Evolutionary conservation across 2,113 vertebrate species (phyloP).

Genomic region (Vidua macroura): DNA sequence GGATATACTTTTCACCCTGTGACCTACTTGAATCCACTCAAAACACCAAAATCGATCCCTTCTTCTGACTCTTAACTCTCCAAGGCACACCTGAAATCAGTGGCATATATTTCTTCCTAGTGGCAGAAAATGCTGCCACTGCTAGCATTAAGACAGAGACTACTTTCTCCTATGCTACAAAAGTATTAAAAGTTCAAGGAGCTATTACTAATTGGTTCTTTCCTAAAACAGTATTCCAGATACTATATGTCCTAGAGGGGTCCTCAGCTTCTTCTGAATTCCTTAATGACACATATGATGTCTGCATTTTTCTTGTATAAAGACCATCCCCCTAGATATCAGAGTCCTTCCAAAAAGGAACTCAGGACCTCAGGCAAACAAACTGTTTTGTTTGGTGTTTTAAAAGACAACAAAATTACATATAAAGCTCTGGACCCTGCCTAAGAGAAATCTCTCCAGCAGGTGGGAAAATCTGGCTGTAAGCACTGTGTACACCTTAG

Average conservation of each 20-base stretch:
- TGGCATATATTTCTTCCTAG: neutral
- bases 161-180: neutral
- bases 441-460: neutral
- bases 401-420: neutral
- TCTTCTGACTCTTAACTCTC: neutral
- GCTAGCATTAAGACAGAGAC: neutral
- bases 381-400: neutral
- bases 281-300: neutral
- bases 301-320: neutral
- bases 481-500: neutral
- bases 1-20: neutral
- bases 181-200: neutral
- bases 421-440: neutral
- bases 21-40: neutral
- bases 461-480: neutral
- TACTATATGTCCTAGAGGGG: neutral
- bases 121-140: neutral
- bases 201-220: neutral
- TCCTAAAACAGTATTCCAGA: neutral
- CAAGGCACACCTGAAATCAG: neutral
- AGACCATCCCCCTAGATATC: neutral
- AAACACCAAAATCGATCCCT: neutral
- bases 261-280: neutral
- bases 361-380: neutral
- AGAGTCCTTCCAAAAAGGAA: neutral